phyloP scores from a whole-genome alignment of 1,140 invertebrate genomes.

The Harpegnathos saltator region DNA sequence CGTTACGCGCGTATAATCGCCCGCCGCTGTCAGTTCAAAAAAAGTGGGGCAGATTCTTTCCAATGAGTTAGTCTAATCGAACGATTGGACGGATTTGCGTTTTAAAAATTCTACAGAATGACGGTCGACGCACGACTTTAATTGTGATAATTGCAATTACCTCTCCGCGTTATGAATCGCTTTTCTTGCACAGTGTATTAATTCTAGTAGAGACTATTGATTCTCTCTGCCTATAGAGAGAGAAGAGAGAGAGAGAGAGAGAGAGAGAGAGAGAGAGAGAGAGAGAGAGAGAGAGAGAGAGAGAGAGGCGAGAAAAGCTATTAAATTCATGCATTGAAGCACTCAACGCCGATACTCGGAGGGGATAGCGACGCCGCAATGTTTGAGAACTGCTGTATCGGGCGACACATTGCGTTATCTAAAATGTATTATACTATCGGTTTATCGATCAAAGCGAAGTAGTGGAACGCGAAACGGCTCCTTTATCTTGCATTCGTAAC shows the following conservation, averaged over 20 bases:
- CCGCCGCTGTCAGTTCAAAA: no score
- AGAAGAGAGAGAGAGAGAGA: constrained; percentile 37
- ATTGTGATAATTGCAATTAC: no score
- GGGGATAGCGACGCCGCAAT: constrained; percentile 26
- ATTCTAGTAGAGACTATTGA: constrained; percentile 59
- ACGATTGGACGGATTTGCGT: no score
- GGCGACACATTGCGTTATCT: constrained; percentile 58
- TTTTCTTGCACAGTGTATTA: neutral
- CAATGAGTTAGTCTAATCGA: no score
- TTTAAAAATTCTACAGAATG: no score
- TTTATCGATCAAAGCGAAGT: constrained; percentile 53
- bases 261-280: constrained; percentile 43
- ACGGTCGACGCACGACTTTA: no score
- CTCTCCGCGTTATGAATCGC: neutral
- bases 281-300: constrained; percentile 21
- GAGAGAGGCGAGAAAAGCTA: neutral
- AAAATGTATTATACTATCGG: constrained; percentile 60
- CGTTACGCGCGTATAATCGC: no score
- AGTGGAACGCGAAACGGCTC: neutral
- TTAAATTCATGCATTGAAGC: constrained; percentile 56
- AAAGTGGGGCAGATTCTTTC: no score
- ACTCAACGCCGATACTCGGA: constrained; percentile 52
- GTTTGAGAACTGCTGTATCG: constrained; percentile 60
- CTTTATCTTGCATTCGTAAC: constrained; percentile 52
- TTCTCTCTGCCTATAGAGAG: constrained; percentile 34